Base-by-base conservation (phyloP, 2,888 invertebrate genomes). In the Drosophila nigritarsus region DNA sequence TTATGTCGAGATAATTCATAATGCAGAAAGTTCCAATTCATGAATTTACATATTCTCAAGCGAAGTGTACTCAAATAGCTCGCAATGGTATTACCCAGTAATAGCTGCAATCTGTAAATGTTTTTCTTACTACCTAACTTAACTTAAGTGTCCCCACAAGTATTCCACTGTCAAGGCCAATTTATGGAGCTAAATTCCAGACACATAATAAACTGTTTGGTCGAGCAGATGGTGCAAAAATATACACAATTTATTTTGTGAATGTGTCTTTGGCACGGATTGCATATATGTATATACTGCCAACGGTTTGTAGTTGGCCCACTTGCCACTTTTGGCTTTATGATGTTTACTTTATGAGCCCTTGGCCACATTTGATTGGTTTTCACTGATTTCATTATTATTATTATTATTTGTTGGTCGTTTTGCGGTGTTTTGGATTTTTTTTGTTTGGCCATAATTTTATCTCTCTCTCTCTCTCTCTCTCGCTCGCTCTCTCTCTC, bases 381-480 rank as follows among this genome's bases (percentile, higher is more conserved):
- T 86, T 75, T 72, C 55, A 71, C 65, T 74, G 80, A 80, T 84
- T 84, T 82, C 66, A 73, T 82, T 83, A 72, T 79, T 82, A 81
- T 83, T 82, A 61, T 65, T 74, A 83, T 80, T 83, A 87, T 84
- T 84, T 80, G 78, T 82, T 71, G 72, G 64, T 75, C 75, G 66
- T 82, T 75, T 80, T 71, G 82, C 51, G 72, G 71, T 67, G 45
- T 49, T 65, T 29, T 60, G 45, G 38, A 49, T 8, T 27, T 67
- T 67, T 62, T 61, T 42, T 18, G 53, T 29, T 27, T 65, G 32
- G 9, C 15, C 51, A 49, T 50, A 40, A 56, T 40, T 36, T 6
- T 54, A 34, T 27, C 48, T 6, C 50, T 9, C 42, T 11, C 29
- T 13, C n/a, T 27, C 53, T 15, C 20, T 27, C 53, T 15, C 20